phyloP scores from a whole-genome alignment of 2,113 vertebrate species.

The Daubentonia madagascariensis region DNA sequence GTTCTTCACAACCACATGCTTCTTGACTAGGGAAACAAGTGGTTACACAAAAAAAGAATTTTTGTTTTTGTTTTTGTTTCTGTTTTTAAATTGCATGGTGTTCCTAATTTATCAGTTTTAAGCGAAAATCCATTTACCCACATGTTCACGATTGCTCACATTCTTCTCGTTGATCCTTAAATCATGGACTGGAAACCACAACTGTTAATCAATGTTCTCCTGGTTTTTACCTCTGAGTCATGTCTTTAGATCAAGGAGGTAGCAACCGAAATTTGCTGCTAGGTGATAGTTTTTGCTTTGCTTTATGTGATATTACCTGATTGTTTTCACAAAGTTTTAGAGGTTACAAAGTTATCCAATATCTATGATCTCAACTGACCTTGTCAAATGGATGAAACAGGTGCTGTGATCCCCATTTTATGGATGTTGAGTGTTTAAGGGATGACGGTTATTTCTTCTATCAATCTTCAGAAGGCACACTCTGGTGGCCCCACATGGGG shows the following conservation, averaged over 20 bases:
- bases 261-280: background rate
- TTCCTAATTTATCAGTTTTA: background rate
- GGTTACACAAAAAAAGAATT: background rate
- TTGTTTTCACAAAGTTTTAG: background rate
- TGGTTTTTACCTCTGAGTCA: background rate
- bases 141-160: background rate
- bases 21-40: background rate
- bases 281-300: background rate
- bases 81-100: background rate
- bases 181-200: background rate
- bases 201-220: background rate
- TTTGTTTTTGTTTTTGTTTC: no score
- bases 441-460: background rate
- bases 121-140: background rate
- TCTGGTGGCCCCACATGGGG: background rate
- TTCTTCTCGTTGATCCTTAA: background rate
- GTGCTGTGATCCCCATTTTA: background rate
- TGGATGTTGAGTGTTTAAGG: background rate
- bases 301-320: background rate
- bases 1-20: background rate
- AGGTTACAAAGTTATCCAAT: background rate
- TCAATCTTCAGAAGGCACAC: accelerated
- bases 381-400: background rate
- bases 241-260: background rate
- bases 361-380: background rate